These are phyloP conservation scores for Callocephalon fimbriatum DNA, from an alignment of 2,113 vertebrate species.

Conservation along the genomic window DNA sequence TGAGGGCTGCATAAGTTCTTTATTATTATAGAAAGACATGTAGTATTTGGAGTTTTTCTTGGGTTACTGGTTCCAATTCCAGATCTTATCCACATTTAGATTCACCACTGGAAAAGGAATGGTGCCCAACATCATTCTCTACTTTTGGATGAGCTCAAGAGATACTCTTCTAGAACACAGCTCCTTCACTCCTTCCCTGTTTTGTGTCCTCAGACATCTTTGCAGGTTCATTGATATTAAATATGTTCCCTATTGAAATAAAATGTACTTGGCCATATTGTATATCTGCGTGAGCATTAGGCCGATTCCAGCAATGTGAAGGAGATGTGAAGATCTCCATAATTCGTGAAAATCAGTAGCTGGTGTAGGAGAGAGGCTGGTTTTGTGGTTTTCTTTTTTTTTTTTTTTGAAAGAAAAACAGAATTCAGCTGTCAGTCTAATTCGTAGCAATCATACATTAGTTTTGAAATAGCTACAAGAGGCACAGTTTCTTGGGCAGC, in stretches of 20 bases:
- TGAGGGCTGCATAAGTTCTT: background rate
- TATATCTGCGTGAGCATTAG: background rate
- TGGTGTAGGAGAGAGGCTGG: too few species aligned
- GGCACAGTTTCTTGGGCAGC: background rate
- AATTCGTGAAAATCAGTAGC: too few species aligned
- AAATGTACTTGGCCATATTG: background rate
- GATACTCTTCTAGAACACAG: background rate
- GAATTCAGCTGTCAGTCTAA: background rate
- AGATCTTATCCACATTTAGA: background rate
- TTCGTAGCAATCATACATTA: background rate
- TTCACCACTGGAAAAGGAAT: background rate
- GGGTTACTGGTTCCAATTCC: background rate
- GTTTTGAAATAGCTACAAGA: background rate
- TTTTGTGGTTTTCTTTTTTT: too few species aligned
- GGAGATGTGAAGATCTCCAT: background rate
- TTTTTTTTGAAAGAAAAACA: background rate
- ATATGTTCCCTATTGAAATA: background rate
- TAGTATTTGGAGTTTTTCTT: background rate
- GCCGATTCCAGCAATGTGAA: background rate
- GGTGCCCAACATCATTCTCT: background rate
- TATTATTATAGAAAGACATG: background rate
- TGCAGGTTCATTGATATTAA: background rate
- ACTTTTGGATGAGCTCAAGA: background rate
- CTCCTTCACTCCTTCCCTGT: background rate
- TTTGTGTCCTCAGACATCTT: background rate